phyloP scores from a whole-genome alignment of 2,113 vertebrate genomes.

The Halcyon senegalensis region DNA sequence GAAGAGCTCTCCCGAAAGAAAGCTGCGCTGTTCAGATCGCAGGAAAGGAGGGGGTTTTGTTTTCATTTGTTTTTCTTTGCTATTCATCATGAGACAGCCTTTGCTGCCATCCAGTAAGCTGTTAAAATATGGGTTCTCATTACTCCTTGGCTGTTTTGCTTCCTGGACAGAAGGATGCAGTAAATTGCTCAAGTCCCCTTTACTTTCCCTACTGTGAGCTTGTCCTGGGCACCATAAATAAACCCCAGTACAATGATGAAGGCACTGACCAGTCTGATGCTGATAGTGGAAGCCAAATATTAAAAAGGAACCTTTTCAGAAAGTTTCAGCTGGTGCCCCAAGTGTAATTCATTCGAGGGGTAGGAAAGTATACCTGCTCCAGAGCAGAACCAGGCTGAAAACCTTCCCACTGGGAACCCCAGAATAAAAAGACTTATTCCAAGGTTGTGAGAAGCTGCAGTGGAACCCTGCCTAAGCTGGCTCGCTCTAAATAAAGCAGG shows the following conservation, averaged over 20 bases:
- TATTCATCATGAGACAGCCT: background rate
- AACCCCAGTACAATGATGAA: background rate
- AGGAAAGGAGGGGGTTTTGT: background rate
- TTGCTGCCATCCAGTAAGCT: background rate
- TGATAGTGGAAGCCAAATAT: background rate
- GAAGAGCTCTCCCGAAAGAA: background rate
- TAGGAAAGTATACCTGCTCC: background rate
- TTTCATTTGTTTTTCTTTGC: background rate
- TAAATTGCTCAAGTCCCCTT: background rate
- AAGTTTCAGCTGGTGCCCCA: background rate
- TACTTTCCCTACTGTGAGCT: background rate
- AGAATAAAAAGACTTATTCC: background rate
- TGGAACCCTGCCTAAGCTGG: background rate
- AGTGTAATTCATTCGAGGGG: background rate
- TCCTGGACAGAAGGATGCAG: background rate
- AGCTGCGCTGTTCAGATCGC: rapidly evolving
- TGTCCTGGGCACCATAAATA: background rate
- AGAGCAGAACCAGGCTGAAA: background rate
- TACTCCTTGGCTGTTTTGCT: background rate
- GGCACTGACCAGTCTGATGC: background rate
- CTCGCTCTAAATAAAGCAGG: background rate
- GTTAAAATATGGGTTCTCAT: background rate
- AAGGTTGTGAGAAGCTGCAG: background rate
- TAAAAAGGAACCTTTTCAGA: background rate
- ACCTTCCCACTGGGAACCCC: background rate